phyloP scores from a whole-genome alignment of 2,797 vertebrate genomes.

The Sternotherus odoratus region DNA sequence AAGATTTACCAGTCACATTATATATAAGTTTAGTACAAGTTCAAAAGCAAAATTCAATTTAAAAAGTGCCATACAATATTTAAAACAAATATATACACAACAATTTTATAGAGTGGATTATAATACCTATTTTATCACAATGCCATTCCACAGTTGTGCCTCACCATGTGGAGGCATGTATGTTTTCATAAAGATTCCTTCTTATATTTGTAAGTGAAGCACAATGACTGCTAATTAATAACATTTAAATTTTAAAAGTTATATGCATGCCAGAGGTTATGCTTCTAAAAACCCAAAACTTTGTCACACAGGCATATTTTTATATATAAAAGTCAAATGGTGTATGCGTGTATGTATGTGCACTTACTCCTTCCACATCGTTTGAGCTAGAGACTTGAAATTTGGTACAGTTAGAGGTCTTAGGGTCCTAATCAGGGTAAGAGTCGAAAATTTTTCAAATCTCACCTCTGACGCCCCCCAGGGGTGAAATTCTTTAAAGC shows the following conservation, averaged over 20 bases:
- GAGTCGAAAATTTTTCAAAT: no score
- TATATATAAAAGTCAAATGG: no score
- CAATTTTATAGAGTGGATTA: not conserved
- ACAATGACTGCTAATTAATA: not conserved
- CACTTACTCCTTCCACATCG: no score
- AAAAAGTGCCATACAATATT: not conserved
- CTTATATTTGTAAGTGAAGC: not conserved
- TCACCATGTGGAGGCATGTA: not conserved
- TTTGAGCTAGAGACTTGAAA: no score
- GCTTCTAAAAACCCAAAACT: not conserved
- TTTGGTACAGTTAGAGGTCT: no score
- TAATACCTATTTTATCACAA: not conserved
- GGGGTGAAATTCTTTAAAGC: no score
- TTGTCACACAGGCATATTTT: not conserved
- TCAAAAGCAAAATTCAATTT: not conserved
- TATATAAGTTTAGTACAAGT: not conserved
- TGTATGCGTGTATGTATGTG: no score
- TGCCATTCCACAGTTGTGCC: not conserved
- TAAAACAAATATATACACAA: not conserved
- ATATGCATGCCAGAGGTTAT: not conserved
- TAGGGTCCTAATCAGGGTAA: no score
- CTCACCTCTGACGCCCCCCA: no score
- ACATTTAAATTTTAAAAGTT: not conserved
- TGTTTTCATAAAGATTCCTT: not conserved
- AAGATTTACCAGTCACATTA: not conserved